Evolutionary conservation across 2,888 invertebrate genomes (phyloP).

Genomic region (Erebia aethiops): DNA sequence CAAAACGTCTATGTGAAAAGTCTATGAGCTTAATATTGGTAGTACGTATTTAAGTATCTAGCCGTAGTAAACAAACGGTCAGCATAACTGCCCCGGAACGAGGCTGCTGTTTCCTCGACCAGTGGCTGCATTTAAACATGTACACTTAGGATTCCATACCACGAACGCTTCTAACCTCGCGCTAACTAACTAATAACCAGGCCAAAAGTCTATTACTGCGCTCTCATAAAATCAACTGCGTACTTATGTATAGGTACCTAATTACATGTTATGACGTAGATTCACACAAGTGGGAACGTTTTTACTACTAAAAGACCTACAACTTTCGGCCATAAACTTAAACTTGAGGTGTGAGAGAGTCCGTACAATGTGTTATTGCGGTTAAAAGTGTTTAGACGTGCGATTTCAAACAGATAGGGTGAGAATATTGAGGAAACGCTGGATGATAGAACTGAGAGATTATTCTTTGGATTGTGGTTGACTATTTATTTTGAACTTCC

Average conservation of each 20-base stretch:
- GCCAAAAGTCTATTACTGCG: too few relatives aligned
- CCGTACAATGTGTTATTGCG: slow-evolving; percentile 31
- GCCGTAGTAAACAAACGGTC: too few relatives aligned
- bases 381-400: slow-evolving; percentile 31
- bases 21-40: too few relatives aligned
- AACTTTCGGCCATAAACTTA: slow-evolving; percentile 37
- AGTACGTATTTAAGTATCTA: too few relatives aligned
- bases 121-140: too few relatives aligned
- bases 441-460: slow-evolving; percentile 16
- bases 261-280: slow-evolving; percentile 13
- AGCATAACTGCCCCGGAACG: too few relatives aligned
- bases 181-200: too few relatives aligned
- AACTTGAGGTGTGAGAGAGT: slow-evolving; percentile 33
- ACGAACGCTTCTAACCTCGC: too few relatives aligned
- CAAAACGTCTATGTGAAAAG: too few relatives aligned
- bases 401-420: slow-evolving; percentile 28
- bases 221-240: background rate
- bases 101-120: too few relatives aligned
- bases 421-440: slow-evolving; percentile 23
- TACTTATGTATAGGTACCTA: background rate
- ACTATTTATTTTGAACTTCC: slow-evolving; percentile 2
- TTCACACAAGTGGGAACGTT: slow-evolving; percentile 24
- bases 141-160: too few relatives aligned
- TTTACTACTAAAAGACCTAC: slow-evolving; percentile 16
- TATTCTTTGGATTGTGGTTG: slow-evolving; percentile 29